Base-by-base conservation (phyloP, 2,888 invertebrate species). In the Panopea generosa region DNA sequence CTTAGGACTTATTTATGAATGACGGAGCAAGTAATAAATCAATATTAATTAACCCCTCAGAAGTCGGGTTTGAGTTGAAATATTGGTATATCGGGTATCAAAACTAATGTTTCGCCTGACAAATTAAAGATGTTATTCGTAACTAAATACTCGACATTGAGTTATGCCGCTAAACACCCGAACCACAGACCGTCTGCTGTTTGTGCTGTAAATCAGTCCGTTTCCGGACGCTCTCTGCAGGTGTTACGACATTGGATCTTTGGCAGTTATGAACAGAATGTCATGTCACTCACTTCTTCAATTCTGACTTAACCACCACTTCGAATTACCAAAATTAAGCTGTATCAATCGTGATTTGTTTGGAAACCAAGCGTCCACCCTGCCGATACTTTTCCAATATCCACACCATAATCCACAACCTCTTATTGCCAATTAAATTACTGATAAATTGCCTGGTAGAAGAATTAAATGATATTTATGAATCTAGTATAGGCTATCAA, bases 1-100 rank as follows among this genome's bases (percentile, higher is more conserved):
- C 71, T 33, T 26, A 26, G 22, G 18, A 57, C 57, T 71, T 71
- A 71, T 63, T 71, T 65, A 56, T 57, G 62, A 65, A 71, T 71
- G 63, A 65, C 65, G 63, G 59, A 40, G 53, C 43, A 40, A 38
- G 26, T 24, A 22, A 57, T 71, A 71, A 71, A 71, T 71, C 71
- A 71, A 52, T 33, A 24, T 59, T 71, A 71, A 71, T 71, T 65
- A 63, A 24, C 57, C 63, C 57, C 65, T 63, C 24, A 59, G 71
- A 71, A 71, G 72, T 43, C 55, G 33, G 47, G 27, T 45, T 69
- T 45, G 55, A 38, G 55, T 45, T 55, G 45, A 55, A 38, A 55
- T 55, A 69, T 69, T 53, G 27, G 55, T 45, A 49, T 61, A 69
- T 69, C 69, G 40, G 50, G 53, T 69, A 45, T 40, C 69, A 22